These are phyloP conservation scores for Oxystoma pomonae DNA, from an alignment of 2,888 invertebrate genomes.

Conservation along the genomic window DNA sequence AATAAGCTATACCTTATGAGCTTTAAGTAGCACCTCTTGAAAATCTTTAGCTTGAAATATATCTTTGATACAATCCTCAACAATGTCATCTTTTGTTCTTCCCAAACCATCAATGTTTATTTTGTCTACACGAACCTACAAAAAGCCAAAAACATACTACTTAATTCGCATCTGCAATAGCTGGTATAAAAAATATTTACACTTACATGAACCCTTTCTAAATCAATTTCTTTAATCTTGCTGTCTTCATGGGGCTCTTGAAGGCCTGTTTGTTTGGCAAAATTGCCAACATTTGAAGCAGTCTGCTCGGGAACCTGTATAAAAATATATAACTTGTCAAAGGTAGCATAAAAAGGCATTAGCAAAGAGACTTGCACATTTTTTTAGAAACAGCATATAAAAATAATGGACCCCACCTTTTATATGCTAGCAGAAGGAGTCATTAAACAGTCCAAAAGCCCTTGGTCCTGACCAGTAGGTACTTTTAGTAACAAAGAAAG, in stretches of 20 bases:
- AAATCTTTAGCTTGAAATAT: slow-evolving; percentile 83
- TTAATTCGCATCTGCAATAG: neutral
- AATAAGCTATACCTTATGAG: slow-evolving; percentile 56
- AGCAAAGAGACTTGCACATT: neutral
- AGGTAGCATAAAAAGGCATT: neutral
- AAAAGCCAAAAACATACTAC: slow-evolving; percentile 19
- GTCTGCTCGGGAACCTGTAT: slow-evolving; percentile 23
- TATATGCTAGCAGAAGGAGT: too few species aligned
- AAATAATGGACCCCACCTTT: too few species aligned
- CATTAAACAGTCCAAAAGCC: too few species aligned
- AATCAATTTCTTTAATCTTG: slow-evolving; percentile 46
- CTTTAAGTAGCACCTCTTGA: slow-evolving; percentile 72
- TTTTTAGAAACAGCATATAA: too few species aligned
- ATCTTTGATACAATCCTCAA: slow-evolving; percentile 72
- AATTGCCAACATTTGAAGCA: slow-evolving; percentile 25
- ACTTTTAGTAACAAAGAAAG: too few species aligned
- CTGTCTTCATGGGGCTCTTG: slow-evolving; percentile 26
- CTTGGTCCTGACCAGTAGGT: too few species aligned
- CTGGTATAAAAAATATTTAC: neutral
- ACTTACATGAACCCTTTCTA: slow-evolving; percentile 53
- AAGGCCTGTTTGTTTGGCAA: slow-evolving; percentile 20
- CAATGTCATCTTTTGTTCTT: slow-evolving; percentile 85
- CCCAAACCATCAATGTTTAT: slow-evolving; percentile 81
- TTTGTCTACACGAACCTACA: slow-evolving; percentile 76
- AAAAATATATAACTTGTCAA: neutral